Base-by-base conservation (phyloP, 2,888 invertebrate species). In the Limenitis camilla region DNA sequence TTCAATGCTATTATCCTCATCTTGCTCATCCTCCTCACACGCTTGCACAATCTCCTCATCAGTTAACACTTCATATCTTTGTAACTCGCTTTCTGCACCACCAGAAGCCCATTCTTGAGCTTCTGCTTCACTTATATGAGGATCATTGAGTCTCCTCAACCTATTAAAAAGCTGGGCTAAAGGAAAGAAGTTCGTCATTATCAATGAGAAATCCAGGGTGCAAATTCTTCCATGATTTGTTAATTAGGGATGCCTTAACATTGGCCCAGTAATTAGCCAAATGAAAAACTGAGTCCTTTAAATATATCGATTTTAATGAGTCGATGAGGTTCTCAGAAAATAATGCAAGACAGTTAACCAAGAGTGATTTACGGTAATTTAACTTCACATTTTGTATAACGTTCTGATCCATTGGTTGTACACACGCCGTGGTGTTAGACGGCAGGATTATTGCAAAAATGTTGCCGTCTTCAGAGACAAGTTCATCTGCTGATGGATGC, bases 401-500 rank as follows among this genome's bases (percentile, higher is more conserved):
- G 43, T 64, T 64, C 50, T 62, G 61, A 57, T 63, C 62, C 60
- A 64, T 65, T 42, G 62, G 62, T 55, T 61, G 59, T 27, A 62
- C 55, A 42, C 35, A 55, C 27, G 61, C 53, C 46, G 61, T 63
- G 52, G 42, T 47, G 42, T 62, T 62, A 51, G 61, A 59, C 39
- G 62, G 62, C 59, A 64, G 39, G 50, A 40, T 51, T 10, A 56
- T 58, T 43, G 59, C 43, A 49, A 43, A 49, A 49, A 56, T 57
- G 42, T 62, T 32, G 48, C 56, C 63, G 42, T 61, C 60, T 48
- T 55, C 54, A 38, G 57, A 51, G 35, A 49, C 40, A 38, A 60
- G 55, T 48, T 61, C 62, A 43, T 62, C 59, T 46, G 52, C 60
- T 48, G 40, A 41, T 53, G 59, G 60, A 59, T 64, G 64, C 40